Evolutionary conservation across 2,797 vertebrate species (phyloP).

Genomic region (Taeniopygia guttata): DNA sequence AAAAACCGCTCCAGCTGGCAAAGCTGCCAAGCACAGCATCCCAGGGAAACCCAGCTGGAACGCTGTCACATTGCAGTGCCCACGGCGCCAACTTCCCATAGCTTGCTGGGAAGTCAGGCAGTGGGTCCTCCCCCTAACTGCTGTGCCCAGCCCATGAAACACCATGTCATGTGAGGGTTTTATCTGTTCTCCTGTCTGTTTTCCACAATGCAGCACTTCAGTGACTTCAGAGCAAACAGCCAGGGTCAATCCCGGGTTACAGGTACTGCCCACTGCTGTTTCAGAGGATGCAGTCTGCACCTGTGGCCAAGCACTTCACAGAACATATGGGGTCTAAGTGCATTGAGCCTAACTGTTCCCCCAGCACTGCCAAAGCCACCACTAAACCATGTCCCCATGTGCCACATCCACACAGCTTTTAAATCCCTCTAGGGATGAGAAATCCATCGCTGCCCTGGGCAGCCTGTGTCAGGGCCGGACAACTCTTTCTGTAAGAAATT

Average conservation of each 20-base stretch:
- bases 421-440: background rate
- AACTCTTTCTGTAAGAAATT: background rate
- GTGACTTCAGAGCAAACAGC: background rate
- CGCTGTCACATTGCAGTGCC: rapidly evolving
- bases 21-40: slow-evolving; percentile 19
- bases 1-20: slow-evolving; percentile 74
- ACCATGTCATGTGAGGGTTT: rapidly evolving
- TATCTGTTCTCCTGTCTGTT: background rate
- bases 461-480: background rate
- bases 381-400: background rate
- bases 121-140: background rate
- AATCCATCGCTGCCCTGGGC: background rate
- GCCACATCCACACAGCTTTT: background rate
- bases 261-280: rapidly evolving
- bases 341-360: background rate
- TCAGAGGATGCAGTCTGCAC: background rate
- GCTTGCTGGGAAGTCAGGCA: background rate
- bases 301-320: background rate
- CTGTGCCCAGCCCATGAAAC: background rate
- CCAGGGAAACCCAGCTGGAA: slow-evolving; percentile 70
- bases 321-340: too few relatives aligned
- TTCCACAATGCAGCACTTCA: background rate
- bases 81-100: rapidly evolving
- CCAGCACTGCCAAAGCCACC: background rate
- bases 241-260: background rate